Evolutionary conservation across 2,888 invertebrate species (phyloP), one percentile per base, ranked within the genome.

Genomic region (Eupithecia abbreviata): DNA sequence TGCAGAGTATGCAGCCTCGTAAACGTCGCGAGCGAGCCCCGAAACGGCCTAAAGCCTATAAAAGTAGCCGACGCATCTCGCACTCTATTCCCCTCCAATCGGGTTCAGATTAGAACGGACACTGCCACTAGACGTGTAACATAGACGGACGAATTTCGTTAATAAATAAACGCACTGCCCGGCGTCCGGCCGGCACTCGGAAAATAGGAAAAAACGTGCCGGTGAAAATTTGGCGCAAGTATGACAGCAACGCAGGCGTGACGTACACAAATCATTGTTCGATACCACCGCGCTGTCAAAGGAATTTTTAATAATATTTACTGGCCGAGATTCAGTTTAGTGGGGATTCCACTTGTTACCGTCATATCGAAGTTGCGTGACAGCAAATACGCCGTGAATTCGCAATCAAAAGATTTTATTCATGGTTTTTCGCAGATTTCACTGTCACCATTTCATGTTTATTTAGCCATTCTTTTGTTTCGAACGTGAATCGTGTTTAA

Each of bases 151-250:
- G 93, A 94, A 92, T 93, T 93, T 93, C 93, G 93, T 94, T 94
- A 94, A 95, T 95, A 95, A 94, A 94, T 94, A 94, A 95, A 94
- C 93, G 93, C 90, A 90, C 90, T 89, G 90, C 89, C 91, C 88
- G 86, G 86, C 90, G 91, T 89, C 87, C 90, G 90, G 88, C 82
- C 86, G 88, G 89, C 85, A 86, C 67, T 68, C 68, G 68, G 12
- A 92, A 93, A 93, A 92, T 89, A 90, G 90, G 88, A 90, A 93
- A 92, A 92, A 91, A 88, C 83, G 82, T 80, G 73, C 84, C 82
- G 87, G 88, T 86, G 90, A 91, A 93, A 94, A 92, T 92, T 94
- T 91, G 90, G 93, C 90, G 91, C 92, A 93, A 93, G 93, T 93
- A 94, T 93, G 93, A 93, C 93, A 92, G 90, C 86, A 88, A 88